Conservation (phyloP, 2,113 vertebrate genomes). For the Sminthopsis crassicaudata region DNA sequence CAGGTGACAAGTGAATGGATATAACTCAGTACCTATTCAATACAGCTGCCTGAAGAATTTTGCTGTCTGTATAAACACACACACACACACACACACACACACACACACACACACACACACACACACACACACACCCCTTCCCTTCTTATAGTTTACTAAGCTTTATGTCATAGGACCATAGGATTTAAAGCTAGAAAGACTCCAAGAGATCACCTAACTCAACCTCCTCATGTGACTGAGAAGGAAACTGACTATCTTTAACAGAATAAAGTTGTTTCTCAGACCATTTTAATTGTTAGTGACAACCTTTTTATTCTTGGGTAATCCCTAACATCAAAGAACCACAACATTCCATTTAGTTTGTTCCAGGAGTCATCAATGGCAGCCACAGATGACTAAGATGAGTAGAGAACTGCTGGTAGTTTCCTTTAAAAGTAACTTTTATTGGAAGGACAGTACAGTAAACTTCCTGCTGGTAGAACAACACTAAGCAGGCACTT, state of each 20-base stretch:
- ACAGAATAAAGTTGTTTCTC: neutral
- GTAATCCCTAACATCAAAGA: neutral
- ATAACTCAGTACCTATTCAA: neutral
- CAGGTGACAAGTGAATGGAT: neutral
- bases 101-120: neutral
- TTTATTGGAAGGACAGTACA: neutral
- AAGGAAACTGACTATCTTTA: neutral
- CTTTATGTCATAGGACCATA: neutral
- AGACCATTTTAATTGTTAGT: neutral
- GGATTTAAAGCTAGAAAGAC: slow-evolving; percentile 7
- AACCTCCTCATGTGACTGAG: neutral
- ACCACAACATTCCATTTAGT: neutral
- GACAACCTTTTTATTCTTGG: neutral
- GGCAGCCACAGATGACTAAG: neutral
- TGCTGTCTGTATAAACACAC: neutral
- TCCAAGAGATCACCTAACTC: neutral
- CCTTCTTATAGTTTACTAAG: neutral
- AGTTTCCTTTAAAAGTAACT: neutral
- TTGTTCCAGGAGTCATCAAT: neutral
- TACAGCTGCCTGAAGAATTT: neutral
- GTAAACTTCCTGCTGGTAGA: neutral
- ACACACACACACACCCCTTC: neutral
- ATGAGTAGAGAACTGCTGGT: neutral
- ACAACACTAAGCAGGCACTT: neutral
- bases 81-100: neutral